Evolutionary conservation across 2,113 vertebrate genomes (phyloP).

Genomic region (Vanacampus margaritifer): DNA sequence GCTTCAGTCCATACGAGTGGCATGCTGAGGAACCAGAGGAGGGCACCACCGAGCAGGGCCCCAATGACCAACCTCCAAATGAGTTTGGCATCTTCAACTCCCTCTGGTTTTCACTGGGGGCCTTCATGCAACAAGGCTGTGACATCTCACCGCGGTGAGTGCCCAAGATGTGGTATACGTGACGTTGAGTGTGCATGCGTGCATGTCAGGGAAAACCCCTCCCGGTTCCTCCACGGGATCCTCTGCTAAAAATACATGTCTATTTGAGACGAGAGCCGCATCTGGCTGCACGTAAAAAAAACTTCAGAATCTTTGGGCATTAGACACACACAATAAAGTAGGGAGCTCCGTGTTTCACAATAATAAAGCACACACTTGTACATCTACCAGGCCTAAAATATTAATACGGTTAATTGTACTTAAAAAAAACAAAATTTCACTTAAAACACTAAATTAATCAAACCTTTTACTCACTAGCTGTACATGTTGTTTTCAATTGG

Average conservation of each 20-base stretch:
- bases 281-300: neutral
- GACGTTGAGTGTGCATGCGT: slow-evolving; percentile 13
- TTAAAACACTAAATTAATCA: neutral
- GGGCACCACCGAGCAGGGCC: slow-evolving; percentile 81
- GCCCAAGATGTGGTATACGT: neutral
- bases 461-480: neutral
- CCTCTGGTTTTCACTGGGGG: slow-evolving; percentile 98
- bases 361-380: neutral
- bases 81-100: slow-evolving; percentile 99
- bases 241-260: neutral
- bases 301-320: neutral
- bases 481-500: no score
- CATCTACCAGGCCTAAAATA: neutral
- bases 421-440: neutral
- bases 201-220: neutral
- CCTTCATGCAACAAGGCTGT: slow-evolving; percentile 99
- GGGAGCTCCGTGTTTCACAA: neutral
- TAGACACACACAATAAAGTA: neutral
- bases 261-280: neutral
- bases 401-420: neutral
- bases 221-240: neutral
- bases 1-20: slow-evolving; percentile 98
- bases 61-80: slow-evolving; percentile 94
- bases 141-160: slow-evolving; percentile 97
- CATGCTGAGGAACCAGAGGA: slow-evolving; percentile 96